Percentiles rank a stretch among this genome's conserved stretches.
phyloP scores from a whole-genome alignment of 2,113 vertebrate genomes.

The Pelodiscus sinensis region DNA sequence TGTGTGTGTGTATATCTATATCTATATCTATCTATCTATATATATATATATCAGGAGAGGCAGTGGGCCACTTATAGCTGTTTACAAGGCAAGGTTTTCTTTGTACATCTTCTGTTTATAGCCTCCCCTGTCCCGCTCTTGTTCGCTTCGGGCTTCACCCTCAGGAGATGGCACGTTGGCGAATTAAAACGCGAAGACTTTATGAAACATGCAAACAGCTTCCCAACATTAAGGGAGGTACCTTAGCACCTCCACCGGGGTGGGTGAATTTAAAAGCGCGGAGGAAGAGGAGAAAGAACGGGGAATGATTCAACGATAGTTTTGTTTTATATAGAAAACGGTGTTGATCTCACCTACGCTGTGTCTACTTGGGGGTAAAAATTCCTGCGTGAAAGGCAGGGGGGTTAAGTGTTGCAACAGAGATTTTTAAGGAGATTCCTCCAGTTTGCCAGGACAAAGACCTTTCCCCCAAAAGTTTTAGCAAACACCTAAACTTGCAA shows the following conservation, averaged over 20 bases:
- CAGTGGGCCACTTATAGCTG: background rate
- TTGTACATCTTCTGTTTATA: background rate
- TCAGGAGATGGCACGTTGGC: background rate
- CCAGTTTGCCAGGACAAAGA: background rate
- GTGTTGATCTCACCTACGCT: no score
- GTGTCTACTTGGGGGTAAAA: background rate
- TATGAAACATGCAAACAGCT: background rate
- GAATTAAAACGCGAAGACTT: background rate
- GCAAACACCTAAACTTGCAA: background rate
- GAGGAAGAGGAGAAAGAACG: background rate
- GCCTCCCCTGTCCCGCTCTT: no score
- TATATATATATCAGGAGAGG: no score
- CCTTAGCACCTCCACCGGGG: background rate
- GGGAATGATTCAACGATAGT: no score
- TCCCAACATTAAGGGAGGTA: background rate
- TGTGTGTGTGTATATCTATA: no score
- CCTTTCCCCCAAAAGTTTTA: background rate
- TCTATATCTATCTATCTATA: no score
- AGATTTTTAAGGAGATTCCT: background rate
- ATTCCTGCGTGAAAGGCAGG: background rate
- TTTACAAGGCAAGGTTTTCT: background rate
- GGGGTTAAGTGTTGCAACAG: background rate
- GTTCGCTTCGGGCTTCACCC: background rate
- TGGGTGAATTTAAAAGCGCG: background rate
- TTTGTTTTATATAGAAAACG: no score